phyloP scores from a whole-genome alignment of 2,797 vertebrate genomes.

The Eulemur rubriventer region DNA sequence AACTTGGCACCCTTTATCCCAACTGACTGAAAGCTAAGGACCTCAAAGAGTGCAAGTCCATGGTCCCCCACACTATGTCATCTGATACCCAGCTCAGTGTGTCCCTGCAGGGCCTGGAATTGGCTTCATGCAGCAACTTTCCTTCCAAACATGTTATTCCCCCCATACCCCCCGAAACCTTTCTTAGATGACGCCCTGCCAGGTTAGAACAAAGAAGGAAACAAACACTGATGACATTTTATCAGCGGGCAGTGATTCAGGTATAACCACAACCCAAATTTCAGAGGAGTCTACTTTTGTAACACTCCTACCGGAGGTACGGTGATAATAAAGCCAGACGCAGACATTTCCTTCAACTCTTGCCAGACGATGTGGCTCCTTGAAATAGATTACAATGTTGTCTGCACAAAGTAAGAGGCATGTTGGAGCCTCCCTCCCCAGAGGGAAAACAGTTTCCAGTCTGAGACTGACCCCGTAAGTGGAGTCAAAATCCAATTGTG shows the following conservation, averaged over 20 bases:
- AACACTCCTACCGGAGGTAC: slow-evolving; percentile 53
- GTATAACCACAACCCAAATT: slow-evolving; percentile 66
- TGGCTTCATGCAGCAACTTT: slow-evolving; percentile 19
- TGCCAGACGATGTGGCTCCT: slow-evolving; percentile 75
- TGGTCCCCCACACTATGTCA: neutral
- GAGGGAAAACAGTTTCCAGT: slow-evolving; percentile 57
- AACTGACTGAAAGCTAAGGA: neutral
- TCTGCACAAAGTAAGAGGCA: slow-evolving; percentile 64
- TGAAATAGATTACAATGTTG: slow-evolving; percentile 74
- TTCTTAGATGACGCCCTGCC: slow-evolving; percentile 28
- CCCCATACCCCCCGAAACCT: neutral
- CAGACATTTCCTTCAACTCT: slow-evolving; percentile 70
- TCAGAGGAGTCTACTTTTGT: slow-evolving; percentile 55
- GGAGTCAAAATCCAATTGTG: slow-evolving; percentile 69
- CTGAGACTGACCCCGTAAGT: slow-evolving; percentile 57
- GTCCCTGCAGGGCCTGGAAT: slow-evolving; percentile 5
- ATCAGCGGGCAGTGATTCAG: slow-evolving; percentile 64
- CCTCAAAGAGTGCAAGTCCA: neutral
- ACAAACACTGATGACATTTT: slow-evolving; percentile 54
- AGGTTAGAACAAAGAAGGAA: slow-evolving; percentile 61
- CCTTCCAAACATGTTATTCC: neutral
- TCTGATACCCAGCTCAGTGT: slow-evolving; percentile 49
- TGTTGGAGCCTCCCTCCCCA: slow-evolving; percentile 53
- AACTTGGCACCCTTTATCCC: slow-evolving; percentile 59
- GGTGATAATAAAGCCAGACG: slow-evolving; percentile 72